Conservation (phyloP, 2,113 vertebrate genomes). For the Colinus virginianus region DNA sequence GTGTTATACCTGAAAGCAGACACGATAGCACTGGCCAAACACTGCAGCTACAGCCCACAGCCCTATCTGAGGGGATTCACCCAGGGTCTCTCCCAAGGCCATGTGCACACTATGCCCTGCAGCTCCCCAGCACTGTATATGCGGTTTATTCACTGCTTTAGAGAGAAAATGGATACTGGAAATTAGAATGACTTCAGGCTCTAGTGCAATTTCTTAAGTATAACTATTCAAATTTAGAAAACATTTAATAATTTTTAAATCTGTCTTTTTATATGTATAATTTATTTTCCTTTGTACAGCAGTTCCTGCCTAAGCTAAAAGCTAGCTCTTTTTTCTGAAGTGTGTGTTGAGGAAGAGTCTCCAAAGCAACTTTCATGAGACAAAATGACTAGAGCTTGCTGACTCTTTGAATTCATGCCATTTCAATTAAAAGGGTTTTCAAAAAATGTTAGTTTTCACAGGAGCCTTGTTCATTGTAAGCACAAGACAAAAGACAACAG, state of each 20-base stretch:
- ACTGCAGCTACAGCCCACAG: background rate
- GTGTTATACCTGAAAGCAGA: background rate
- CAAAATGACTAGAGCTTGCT: slow-evolving; percentile 20
- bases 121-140: too few species aligned
- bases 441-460: slow-evolving; percentile 11
- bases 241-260: background rate
- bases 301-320: slow-evolving; percentile 1
- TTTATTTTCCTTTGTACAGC: background rate
- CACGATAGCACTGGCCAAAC: background rate
- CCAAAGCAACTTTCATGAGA: background rate
- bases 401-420: slow-evolving; percentile 22
- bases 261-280: accelerated
- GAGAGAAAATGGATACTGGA: background rate
- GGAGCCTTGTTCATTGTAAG: background rate
- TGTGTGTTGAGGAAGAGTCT: background rate
- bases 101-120: background rate
- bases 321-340: background rate
- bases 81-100: background rate
- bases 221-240: background rate
- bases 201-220: background rate
- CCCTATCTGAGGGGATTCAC: background rate
- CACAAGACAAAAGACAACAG: slow-evolving; percentile 1
- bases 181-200: background rate
- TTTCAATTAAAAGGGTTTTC: slow-evolving; percentile 41
- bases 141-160: too few species aligned